These are phyloP conservation scores for Microplitis mediator DNA, from an alignment of 1,140 invertebrate genomes.

Conservation along the genomic window DNA sequence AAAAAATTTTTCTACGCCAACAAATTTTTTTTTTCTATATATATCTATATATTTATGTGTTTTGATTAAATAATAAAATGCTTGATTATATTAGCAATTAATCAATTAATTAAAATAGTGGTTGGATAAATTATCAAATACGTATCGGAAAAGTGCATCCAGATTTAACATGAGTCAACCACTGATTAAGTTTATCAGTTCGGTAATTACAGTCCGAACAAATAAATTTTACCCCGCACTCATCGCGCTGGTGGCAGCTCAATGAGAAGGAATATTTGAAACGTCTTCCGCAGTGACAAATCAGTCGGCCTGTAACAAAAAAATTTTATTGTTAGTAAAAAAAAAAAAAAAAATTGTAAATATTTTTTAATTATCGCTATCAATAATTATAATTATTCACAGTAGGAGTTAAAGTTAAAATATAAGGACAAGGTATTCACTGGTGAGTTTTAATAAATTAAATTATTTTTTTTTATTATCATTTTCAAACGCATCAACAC, in stretches of 20 bases:
- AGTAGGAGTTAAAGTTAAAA: too few species aligned
- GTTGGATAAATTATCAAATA: too few species aligned
- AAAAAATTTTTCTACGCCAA: too few species aligned
- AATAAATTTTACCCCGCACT: conserved; percentile 35
- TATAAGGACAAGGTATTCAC: too few species aligned
- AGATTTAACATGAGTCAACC: conserved; percentile 35
- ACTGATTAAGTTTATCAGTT: conserved; percentile 30
- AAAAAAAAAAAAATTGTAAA: background rate
- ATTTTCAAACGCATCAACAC: conserved; percentile 41
- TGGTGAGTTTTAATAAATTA: background rate
- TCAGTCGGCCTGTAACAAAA: conserved; percentile 47
- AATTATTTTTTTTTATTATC: conserved; percentile 25
- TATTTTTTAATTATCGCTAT: background rate
- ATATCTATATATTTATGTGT: too few species aligned
- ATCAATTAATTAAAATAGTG: too few species aligned
- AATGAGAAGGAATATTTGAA: conserved; percentile 42
- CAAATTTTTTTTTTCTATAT: too few species aligned
- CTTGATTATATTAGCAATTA: too few species aligned
- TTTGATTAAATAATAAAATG: too few species aligned
- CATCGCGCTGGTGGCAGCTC: conserved; percentile 38
- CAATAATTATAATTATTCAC: background rate
- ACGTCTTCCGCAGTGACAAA: conserved; percentile 39
- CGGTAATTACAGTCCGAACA: conserved; percentile 38
- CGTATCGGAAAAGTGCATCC: conserved; percentile 20
- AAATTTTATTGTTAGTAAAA: conserved; percentile 29